These are phyloP conservation scores for Buteo buteo DNA, from an alignment of 2,113 vertebrate genomes.

Conservation along the genomic window DNA sequence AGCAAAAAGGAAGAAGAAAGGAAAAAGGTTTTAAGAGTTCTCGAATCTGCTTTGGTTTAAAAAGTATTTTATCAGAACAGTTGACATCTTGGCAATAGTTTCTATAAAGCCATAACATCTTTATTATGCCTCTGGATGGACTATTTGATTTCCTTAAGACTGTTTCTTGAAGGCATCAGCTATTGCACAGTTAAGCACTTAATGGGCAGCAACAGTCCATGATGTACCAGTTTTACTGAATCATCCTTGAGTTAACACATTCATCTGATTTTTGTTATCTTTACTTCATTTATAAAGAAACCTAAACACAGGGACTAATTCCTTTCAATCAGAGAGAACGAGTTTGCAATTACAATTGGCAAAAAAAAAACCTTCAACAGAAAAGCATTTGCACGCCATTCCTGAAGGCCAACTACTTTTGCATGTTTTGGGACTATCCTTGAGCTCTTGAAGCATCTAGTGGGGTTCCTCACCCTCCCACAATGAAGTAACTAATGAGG, in stretches of 20 bases:
- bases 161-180: neutral
- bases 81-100: neutral
- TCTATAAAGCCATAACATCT: neutral
- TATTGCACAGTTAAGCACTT: neutral
- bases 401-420: neutral
- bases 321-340: neutral
- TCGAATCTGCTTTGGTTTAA: neutral
- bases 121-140: neutral
- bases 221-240: neutral
- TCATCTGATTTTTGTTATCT: neutral
- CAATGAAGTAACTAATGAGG: neutral
- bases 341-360: neutral
- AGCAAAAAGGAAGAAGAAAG: neutral
- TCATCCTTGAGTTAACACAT: neutral
- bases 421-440: neutral
- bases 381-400: neutral
- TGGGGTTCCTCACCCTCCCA: too few species aligned
- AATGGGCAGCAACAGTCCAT: neutral
- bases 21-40: neutral
- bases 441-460: neutral
- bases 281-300: neutral
- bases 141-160: neutral
- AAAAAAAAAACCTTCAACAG: neutral
- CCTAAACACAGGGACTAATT: neutral
- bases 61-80: neutral